A percentile compares a stretch with the other conserved stretches of the same genome.
Conservation (phyloP, 2,888 invertebrate species). For the Helleia helle region DNA sequence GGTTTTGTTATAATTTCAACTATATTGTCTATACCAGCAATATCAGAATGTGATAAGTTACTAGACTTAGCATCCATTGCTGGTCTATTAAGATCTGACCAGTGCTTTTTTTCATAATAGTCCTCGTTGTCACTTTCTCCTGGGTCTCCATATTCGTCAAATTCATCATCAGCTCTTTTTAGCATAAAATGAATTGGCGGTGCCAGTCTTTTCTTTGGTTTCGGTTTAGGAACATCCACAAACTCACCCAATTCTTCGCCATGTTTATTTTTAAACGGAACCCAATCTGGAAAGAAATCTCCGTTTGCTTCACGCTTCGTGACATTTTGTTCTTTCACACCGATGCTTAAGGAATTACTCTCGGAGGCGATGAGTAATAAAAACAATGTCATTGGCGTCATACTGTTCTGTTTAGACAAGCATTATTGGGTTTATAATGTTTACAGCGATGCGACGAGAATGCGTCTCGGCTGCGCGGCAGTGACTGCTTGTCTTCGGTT, state of each 20-base stretch:
- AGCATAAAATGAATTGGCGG: conserved; percentile 47
- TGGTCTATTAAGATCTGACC: conserved; percentile 45
- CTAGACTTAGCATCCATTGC: conserved; percentile 23
- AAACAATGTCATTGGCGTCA: conserved; percentile 22
- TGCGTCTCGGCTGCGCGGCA: conserved; percentile 40
- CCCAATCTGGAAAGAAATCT: conserved; percentile 60
- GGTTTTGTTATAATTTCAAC: conserved; percentile 43
- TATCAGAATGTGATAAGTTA: conserved; percentile 14
- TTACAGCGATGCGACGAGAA: conserved; percentile 25
- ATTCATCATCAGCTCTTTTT: conserved; percentile 42
- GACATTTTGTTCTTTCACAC: conserved; percentile 44
- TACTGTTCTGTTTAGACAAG: conserved; percentile 23
- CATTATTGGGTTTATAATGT: conserved; percentile 24
- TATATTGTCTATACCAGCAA: conserved; percentile 51
- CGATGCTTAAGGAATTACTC: conserved; percentile 37
- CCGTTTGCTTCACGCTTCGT: conserved; percentile 39
- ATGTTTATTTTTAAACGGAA: conserved; percentile 60
- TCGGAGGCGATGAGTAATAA: conserved; percentile 27
- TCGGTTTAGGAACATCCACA: conserved; percentile 38
- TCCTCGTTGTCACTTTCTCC: conserved; percentile 49
- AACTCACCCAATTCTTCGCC: conserved; percentile 55
- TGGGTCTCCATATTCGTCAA: conserved; percentile 46
- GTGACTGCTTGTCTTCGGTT: conserved; percentile 46
- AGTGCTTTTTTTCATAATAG: conserved; percentile 55
- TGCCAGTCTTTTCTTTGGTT: conserved; percentile 56